A percentile compares a stretch with the other conserved stretches of the same genome.
Conservation (phyloP, 2,888 invertebrate genomes). For the Drosophila meridiana region DNA sequence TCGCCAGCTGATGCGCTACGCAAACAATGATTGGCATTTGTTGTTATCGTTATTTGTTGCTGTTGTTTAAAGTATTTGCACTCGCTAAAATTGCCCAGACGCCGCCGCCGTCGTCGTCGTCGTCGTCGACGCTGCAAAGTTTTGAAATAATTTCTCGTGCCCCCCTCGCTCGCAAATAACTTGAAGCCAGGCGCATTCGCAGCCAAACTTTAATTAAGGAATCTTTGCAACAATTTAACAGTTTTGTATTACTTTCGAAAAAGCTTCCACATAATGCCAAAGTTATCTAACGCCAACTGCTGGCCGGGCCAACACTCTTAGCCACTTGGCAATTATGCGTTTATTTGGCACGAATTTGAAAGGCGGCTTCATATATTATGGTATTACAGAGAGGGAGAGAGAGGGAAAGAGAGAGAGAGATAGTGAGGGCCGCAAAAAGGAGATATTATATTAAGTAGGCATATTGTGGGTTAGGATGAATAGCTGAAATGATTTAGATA, state of each 20-base stretch:
- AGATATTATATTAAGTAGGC: not conserved
- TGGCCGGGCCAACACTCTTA: not conserved
- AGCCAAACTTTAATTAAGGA: conserved; percentile 70
- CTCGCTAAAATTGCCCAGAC: conserved; percentile 69
- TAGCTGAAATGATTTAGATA: not conserved
- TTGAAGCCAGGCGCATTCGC: conserved; percentile 53
- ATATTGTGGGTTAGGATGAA: not conserved
- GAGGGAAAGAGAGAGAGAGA: not conserved
- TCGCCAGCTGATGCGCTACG: conserved; percentile 75
- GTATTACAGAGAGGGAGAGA: too few relatives aligned
- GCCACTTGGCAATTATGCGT: not conserved
- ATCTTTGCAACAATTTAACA: conserved; percentile 51
- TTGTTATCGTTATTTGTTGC: conserved; percentile 63
- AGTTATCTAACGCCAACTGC: conserved; percentile 24
- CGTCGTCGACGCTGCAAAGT: conserved; percentile 45
- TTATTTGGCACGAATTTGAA: conserved; percentile 4
- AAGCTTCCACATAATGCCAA: conserved; percentile 3
- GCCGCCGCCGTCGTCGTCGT: conserved; percentile 23
- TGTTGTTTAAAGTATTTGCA: conserved; percentile 65
- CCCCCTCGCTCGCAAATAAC: conserved; percentile 37
- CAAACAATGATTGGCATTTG: conserved; percentile 79
- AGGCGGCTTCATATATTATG: not conserved
- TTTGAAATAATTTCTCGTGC: conserved; percentile 62
- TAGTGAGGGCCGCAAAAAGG: too few relatives aligned
- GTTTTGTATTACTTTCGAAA: conserved; percentile 48